Base-by-base conservation (phyloP, 2,113 vertebrate genomes). In the Neoarius graeffei region DNA sequence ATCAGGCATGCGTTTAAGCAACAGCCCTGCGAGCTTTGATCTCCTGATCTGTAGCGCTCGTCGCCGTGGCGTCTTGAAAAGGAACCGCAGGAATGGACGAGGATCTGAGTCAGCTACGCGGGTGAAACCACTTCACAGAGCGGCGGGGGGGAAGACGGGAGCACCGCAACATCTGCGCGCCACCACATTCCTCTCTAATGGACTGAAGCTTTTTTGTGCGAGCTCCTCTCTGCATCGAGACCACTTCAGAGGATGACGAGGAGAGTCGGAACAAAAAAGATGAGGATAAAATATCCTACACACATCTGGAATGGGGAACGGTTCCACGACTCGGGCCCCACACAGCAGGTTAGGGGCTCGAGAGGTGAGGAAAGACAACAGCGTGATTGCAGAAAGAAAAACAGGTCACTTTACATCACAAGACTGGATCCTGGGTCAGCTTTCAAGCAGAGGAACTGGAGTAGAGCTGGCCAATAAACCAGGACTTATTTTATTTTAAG, bases 51-150 rank as follows among this genome's bases (percentile, higher is more conserved):
- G 59, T 27, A 77, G 91, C 89, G 83, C 79, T 54, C 57, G 88
- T 90, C 57, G 91, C 89, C 73, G 14, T 48, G 71, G 82, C 87
- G 88, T 83, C 86, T 88, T 83, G 74, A 91, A 94, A 93, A 89
- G 88, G 89, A 92, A 94, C 95, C 95, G 27, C 95, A 95, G 95
- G 95, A 95, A 95, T 95, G 94, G 93, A 85, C 91, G 71, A 89
- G 92, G 92, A 94, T 94, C 93, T 67, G 92, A 94, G 92, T 95
- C 94, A 94, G 93, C 94, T 92, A 91, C 56, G 57, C 90, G 93
- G 92, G 93, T 92, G 54, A 91, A 92, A 95, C 95, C 95, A 95
- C 94, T 95, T 96, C 94, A 95, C 86, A 95, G 13, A 14, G 19
- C 66, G 62, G 85, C 87, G 88, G 91, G 54, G 88, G 69, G 88